Base-by-base conservation (phyloP, 1,140 invertebrate species). In the Atopsyche davidsoni region DNA sequence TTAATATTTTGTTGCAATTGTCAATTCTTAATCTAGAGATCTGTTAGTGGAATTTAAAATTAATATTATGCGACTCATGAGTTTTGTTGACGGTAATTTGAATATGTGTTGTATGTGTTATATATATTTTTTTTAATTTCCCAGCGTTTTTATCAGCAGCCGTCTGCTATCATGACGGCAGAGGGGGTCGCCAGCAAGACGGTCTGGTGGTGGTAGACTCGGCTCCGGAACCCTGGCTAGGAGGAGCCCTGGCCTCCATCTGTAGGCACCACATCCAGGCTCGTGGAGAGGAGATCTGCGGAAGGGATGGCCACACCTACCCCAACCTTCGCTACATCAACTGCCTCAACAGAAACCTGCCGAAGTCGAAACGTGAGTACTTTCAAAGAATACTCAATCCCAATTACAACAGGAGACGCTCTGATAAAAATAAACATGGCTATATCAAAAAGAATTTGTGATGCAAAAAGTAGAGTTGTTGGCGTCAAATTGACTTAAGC, bases 261-360 rank as follows among this genome's bases (percentile, higher is more conserved):
- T n/a, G n/a, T n/a, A n/a, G n/a, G n/a, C n/a, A n/a, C n/a, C n/a
- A n/a, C n/a, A n/a, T n/a, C n/a, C n/a, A n/a, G n/a, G n/a, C 25
- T 28, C 25, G 7, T 17, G 55, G 56, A 3, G 59, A 59, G 17
- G 35, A 40, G 41, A 35, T 65, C 2, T 65, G 62, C 28, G 61
- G 55, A 6, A 58, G 24, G 3, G 40, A 62, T 32, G 57, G 59
- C 2, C 4, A 32, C n/a, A 62, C 62, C 9, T 65, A 64, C 13
- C 10, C 61, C 3, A 65, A 63, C 31, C 35, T 24, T 4, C 13
- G 59, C 18, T 62, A 60, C 40, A 25, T 66, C 14, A 53, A 55
- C 18, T 67, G 64, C 19, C 9, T 60, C 25, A 67, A 64, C 45
- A 48, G 63, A 31, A 40, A 51, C 23, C 28, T 39, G 4, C 21